Conservation (phyloP, 2,113 vertebrate species). For the Apodemus sylvaticus region DNA sequence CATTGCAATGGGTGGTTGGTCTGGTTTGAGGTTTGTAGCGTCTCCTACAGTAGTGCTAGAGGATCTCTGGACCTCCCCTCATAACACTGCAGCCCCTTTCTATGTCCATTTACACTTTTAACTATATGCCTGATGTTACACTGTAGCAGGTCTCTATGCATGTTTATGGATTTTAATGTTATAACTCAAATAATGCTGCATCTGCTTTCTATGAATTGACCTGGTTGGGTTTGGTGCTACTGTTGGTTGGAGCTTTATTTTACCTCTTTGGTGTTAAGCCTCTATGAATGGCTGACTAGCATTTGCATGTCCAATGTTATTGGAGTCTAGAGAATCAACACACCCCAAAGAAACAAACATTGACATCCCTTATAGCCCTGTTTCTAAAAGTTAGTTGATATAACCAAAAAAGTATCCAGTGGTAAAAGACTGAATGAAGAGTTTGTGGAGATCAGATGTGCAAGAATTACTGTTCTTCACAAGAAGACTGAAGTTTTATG, state of each 20-base stretch:
- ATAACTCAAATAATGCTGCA: too few species aligned
- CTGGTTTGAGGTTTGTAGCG: too few species aligned
- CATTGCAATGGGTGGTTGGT: too few species aligned
- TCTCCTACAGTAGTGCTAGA: too few species aligned
- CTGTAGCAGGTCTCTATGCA: too few species aligned
- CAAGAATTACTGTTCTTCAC: background rate
- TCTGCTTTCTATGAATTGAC: too few species aligned
- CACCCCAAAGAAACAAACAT: background rate
- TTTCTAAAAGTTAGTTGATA: background rate
- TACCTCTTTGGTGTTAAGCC: too few species aligned
- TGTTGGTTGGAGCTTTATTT: too few species aligned
- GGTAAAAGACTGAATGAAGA: background rate
- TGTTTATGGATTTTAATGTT: too few species aligned
- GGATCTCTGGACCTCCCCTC: too few species aligned
- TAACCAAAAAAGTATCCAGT: background rate
- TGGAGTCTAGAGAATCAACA: background rate
- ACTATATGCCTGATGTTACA: too few species aligned
- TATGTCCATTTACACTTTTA: background rate
- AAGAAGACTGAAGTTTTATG: background rate
- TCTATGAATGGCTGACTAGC: background rate
- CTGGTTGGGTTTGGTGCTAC: too few species aligned
- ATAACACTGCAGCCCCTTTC: background rate
- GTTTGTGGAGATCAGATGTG: background rate
- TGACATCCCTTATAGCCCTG: background rate
- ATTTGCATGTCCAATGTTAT: background rate